These are phyloP conservation scores for Leptocoma aspasia DNA, from an alignment of 2,113 vertebrate species.

Conservation along the genomic window DNA sequence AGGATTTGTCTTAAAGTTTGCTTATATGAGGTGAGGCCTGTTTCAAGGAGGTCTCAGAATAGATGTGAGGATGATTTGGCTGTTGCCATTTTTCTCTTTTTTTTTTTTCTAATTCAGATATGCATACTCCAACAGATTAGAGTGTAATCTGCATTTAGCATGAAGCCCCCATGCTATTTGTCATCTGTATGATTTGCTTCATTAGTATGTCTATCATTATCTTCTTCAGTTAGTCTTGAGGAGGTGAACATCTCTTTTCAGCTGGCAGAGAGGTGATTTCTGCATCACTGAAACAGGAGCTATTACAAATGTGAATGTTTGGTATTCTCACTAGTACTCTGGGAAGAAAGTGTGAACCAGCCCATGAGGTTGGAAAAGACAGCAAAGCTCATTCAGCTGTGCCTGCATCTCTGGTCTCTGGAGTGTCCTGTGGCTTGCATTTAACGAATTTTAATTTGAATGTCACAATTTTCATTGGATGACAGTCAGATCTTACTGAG, in stretches of 20 bases:
- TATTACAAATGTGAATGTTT: neutral
- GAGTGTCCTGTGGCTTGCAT: neutral
- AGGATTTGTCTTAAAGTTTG: neutral
- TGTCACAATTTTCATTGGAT: neutral
- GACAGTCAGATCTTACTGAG: neutral
- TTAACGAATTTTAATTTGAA: neutral
- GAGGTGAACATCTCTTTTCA: neutral
- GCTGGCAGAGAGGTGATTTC: neutral
- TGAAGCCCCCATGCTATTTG: neutral
- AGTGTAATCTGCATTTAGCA: neutral
- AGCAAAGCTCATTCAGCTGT: neutral
- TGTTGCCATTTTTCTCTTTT: neutral
- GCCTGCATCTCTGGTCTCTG: neutral
- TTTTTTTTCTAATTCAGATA: neutral
- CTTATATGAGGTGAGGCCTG: neutral
- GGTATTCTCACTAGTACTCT: neutral
- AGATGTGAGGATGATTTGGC: neutral
- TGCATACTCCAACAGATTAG: neutral
- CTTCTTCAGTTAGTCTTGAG: neutral
- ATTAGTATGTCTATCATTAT: neutral
- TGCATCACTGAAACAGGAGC: neutral
- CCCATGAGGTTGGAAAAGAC: neutral
- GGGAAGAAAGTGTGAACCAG: neutral
- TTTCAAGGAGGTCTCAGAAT: neutral
- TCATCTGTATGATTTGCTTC: neutral